Evolutionary conservation across 1,140 invertebrate genomes (phyloP).

Genomic region (Brachionus koreanus): DNA sequence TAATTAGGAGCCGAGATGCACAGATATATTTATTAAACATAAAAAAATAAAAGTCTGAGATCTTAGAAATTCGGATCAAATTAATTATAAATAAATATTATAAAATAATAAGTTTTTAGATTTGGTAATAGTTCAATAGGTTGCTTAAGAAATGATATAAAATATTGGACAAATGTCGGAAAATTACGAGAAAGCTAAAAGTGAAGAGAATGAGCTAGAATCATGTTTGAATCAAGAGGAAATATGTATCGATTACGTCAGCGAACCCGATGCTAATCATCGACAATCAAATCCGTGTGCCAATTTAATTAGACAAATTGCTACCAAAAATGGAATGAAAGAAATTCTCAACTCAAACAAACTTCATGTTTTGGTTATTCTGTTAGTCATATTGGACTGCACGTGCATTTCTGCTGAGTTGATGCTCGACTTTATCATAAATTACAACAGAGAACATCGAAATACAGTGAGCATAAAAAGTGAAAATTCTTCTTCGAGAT

Average conservation of each 20-base stretch:
- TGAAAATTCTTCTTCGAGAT: not conserved
- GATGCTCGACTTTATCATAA: not conserved
- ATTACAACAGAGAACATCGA: not conserved
- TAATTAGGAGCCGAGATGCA: not conserved
- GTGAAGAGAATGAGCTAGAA: not conserved
- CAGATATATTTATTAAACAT: not conserved
- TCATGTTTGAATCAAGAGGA: not conserved
- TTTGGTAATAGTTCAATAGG: not conserved
- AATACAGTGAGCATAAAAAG: not conserved
- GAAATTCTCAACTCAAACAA: not conserved
- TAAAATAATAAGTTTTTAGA: not conserved
- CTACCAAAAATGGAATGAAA: not conserved
- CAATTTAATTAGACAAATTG: not conserved
- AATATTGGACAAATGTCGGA: not conserved
- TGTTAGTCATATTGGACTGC: slow-evolving; percentile 5
- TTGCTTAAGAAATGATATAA: not conserved
- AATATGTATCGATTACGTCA: not conserved
- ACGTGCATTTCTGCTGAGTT: not conserved
- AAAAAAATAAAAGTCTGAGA: not conserved
- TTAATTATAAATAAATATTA: not conserved
- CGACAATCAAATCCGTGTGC: not conserved
- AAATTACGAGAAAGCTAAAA: not conserved
- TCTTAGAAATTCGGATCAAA: not conserved
- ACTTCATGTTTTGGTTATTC: not conserved
- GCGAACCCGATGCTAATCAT: not conserved